Conservation (phyloP, 2,888 invertebrate genomes). For the Trachelus tabidus region DNA sequence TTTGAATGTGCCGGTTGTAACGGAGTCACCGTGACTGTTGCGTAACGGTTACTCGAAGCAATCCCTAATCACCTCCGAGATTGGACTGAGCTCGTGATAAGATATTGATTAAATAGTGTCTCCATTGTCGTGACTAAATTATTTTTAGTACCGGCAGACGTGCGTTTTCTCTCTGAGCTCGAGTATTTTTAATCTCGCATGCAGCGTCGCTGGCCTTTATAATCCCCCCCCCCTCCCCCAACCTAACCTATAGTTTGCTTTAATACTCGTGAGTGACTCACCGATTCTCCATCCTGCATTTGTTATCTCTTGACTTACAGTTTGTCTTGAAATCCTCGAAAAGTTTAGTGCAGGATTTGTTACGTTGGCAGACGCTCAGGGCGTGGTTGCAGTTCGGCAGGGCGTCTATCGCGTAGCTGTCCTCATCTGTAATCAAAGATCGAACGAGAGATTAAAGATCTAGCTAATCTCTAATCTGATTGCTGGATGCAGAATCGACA, state of each 20-base stretch:
- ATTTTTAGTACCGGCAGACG: background rate
- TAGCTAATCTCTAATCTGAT: too few species aligned
- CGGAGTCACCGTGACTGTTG: too few species aligned
- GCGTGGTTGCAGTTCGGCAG: conserved; percentile 92
- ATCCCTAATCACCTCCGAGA: too few species aligned
- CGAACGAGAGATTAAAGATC: background rate
- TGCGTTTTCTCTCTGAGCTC: background rate
- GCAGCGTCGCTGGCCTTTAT: background rate
- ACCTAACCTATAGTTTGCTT: background rate
- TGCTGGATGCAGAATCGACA: too few species aligned
- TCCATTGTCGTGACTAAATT: background rate
- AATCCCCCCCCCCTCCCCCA: background rate
- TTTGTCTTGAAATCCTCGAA: conserved; percentile 89
- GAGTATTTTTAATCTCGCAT: background rate
- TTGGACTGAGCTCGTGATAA: background rate
- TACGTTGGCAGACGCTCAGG: conserved; percentile 84
- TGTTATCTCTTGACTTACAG: conserved; percentile 87
- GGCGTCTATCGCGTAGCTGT: conserved; percentile 89
- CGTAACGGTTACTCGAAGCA: too few species aligned
- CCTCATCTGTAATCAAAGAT: conserved; percentile 77
- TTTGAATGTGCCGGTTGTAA: too few species aligned
- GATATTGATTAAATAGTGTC: background rate
- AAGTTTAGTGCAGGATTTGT: conserved; percentile 82
- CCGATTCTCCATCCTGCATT: conserved; percentile 92
- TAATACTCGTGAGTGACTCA: conserved; percentile 63